Conservation (phyloP, 2,797 vertebrate species). For the Sebastes oblongus region DNA sequence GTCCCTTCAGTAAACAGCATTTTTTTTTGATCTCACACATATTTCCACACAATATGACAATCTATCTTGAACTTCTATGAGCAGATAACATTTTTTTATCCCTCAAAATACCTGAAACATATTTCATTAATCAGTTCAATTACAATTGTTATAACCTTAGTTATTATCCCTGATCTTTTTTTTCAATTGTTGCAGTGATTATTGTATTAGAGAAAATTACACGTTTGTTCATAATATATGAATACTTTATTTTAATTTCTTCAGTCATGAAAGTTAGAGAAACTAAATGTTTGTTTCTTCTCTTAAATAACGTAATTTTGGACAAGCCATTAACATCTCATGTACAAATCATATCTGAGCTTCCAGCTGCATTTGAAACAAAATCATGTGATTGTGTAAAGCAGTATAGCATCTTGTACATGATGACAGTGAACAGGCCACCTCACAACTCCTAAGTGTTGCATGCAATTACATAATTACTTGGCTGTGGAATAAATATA, state of each 20-base stretch:
- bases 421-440: background rate
- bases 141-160: background rate
- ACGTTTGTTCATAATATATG: background rate
- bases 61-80: background rate
- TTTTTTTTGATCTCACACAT: background rate
- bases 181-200: background rate
- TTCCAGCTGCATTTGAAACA: background rate
- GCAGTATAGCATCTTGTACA: background rate
- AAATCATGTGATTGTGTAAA: background rate
- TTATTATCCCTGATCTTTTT: background rate
- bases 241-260: background rate
- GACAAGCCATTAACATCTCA: background rate
- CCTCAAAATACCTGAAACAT: background rate
- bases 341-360: background rate
- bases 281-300: background rate
- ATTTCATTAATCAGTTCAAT: background rate
- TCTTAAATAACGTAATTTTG: background rate
- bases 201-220: background rate
- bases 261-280: background rate
- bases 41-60: background rate
- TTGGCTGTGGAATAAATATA: background rate
- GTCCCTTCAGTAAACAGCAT: background rate
- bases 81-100: background rate
- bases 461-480: background rate
- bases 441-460: background rate